A percentile compares a stretch with the other conserved stretches of the same genome.
Conservation (phyloP, 2,888 invertebrate genomes). For the Rhamnusium bicolor region DNA sequence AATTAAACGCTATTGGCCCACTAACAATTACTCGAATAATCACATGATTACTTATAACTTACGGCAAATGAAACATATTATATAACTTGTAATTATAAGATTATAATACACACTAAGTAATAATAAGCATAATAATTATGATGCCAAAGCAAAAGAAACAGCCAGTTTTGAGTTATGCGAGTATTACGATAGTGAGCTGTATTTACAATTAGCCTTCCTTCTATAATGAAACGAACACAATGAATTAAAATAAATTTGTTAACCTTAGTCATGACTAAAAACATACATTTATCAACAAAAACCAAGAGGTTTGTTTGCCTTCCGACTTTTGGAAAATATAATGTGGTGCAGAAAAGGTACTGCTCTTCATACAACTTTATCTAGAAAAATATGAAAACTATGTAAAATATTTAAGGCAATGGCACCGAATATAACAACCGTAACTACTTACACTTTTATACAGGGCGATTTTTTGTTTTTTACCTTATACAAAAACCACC, state of each 20-base stretch:
- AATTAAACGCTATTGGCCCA: background rate
- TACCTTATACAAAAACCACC: slow-evolving; percentile 44
- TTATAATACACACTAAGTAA: slow-evolving; percentile 26
- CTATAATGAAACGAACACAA: slow-evolving; percentile 23
- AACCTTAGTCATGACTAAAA: slow-evolving; percentile 32
- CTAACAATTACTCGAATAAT: slow-evolving; percentile 22
- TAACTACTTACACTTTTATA: slow-evolving; percentile 53
- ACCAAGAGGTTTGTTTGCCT: slow-evolving; percentile 58
- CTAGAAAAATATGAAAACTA: slow-evolving; percentile 66
- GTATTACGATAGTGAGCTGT: slow-evolving; percentile 53
- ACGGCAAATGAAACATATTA: background rate
- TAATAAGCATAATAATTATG: slow-evolving; percentile 36
- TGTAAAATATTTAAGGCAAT: slow-evolving; percentile 62
- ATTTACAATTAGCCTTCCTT: slow-evolving; percentile 42
- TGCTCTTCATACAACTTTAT: slow-evolving; percentile 52
- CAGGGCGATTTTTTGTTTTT: slow-evolving; percentile 46
- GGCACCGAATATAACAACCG: slow-evolving; percentile 59
- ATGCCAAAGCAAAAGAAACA: slow-evolving; percentile 52
- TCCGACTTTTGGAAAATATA: slow-evolving; percentile 49
- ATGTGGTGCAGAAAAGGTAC: slow-evolving; percentile 52
- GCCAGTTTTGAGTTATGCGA: slow-evolving; percentile 47
- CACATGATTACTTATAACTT: slow-evolving; percentile 21
- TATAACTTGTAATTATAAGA: background rate
- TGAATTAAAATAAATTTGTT: slow-evolving; percentile 10
- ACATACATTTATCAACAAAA: slow-evolving; percentile 49